Conservation (phyloP, 2,797 vertebrate species). For the Phoebastria nigripes region DNA sequence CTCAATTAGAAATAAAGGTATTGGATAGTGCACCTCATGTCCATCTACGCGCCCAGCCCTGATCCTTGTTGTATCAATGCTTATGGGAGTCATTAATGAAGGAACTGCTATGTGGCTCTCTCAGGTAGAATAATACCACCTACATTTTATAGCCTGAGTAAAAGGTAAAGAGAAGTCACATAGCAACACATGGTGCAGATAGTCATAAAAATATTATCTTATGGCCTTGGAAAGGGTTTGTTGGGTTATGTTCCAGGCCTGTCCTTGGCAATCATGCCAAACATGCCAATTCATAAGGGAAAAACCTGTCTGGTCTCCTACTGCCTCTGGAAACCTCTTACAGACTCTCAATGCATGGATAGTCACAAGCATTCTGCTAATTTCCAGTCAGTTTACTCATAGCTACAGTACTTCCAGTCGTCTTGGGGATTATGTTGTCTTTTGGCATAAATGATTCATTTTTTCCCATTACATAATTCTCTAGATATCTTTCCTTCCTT, state of each 20-base stretch:
- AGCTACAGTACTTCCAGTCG: background rate
- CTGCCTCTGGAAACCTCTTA: background rate
- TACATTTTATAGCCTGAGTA: background rate
- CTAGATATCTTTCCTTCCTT: background rate
- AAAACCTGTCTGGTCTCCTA: background rate
- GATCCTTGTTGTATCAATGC: background rate
- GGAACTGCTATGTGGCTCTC: background rate
- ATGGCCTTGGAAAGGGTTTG: background rate
- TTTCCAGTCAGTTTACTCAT: background rate
- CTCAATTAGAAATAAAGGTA: background rate
- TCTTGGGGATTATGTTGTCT: background rate
- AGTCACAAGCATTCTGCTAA: background rate
- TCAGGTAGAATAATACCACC: background rate
- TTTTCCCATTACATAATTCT: background rate
- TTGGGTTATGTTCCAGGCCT: background rate
- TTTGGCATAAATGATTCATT: background rate
- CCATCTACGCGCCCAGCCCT: background rate
- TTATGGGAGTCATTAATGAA: background rate
- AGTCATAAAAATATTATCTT: background rate
- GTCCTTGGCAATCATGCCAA: background rate
- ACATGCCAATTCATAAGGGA: background rate
- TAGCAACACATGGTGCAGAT: background rate
- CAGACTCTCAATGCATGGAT: background rate
- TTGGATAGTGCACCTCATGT: fast-evolving
- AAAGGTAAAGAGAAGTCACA: background rate